phyloP scores from a whole-genome alignment of 92 coral and sea anemone species.

The Heteractis magnifica region DNA sequence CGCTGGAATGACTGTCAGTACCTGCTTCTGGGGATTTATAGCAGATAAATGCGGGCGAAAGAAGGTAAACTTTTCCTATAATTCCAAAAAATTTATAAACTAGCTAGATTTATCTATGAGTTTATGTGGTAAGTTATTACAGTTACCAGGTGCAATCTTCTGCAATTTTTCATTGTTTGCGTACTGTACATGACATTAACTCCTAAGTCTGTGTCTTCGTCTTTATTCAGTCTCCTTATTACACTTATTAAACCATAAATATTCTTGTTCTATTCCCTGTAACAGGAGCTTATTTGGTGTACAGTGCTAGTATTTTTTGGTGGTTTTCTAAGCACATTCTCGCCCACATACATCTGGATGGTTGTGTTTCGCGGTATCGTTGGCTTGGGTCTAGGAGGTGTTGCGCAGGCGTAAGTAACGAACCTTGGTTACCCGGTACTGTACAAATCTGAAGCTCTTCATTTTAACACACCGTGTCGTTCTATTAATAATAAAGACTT shows the following conservation, averaged over 20 bases:
- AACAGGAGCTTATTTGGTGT: constrained; percentile 78
- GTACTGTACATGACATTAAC: no score
- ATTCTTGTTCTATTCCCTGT: background rate
- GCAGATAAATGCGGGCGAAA: constrained; percentile 86
- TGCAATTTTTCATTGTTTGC: no score
- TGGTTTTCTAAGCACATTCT: constrained; percentile 80
- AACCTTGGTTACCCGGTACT: background rate
- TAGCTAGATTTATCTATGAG: no score
- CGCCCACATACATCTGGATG: constrained; percentile 91
- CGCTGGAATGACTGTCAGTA: constrained; percentile 87
- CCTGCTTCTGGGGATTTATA: constrained; percentile 91
- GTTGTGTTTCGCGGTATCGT: constrained; percentile 76
- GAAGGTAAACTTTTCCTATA: constrained; percentile 51
- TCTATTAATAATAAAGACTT: no score
- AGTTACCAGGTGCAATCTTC: no score
- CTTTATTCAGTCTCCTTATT: no score
- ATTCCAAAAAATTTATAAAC: background rate
- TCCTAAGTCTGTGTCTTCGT: no score
- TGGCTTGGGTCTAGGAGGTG: constrained; percentile 94
- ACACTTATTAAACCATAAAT: background rate
- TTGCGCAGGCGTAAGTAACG: constrained; percentile 75
- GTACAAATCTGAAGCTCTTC: background rate
- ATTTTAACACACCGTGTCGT: no score
- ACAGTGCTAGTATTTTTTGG: constrained; percentile 71
- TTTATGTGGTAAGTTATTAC: no score